Percentiles rank a stretch among this genome's conserved stretches.
Evolutionary conservation across 2,888 invertebrate genomes (phyloP).

Genomic region (Cephus sareptanus): DNA sequence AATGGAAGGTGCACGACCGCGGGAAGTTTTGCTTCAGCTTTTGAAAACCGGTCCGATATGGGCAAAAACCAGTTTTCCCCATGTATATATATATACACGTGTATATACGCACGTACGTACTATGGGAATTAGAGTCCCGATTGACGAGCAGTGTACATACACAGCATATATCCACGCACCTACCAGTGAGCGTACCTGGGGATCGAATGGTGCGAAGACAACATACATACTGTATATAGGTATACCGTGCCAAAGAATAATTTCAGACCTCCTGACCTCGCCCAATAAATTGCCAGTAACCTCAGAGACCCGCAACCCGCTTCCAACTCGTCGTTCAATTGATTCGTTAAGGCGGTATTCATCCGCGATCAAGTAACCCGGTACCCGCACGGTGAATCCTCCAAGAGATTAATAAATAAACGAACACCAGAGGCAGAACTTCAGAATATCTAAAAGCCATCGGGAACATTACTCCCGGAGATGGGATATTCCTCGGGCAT

Average conservation of each 20-base stretch:
- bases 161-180: not conserved
- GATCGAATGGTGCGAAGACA: not conserved
- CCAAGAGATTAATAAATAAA: not conserved
- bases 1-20: not conserved
- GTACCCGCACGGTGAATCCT: not conserved
- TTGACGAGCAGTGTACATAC: not conserved
- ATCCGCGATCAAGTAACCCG: not conserved
- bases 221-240: not conserved
- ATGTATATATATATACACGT: too few species aligned
- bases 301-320: not conserved
- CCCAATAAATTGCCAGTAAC: not conserved
- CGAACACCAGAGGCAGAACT: not conserved
- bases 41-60: not conserved
- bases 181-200: not conserved
- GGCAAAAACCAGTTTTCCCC: not conserved
- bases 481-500: not conserved
- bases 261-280: not conserved
- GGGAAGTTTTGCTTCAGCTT: not conserved
- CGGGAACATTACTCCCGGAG: not conserved
- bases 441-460: not conserved
- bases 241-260: not conserved
- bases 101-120: not conserved
- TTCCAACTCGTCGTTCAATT: not conserved
- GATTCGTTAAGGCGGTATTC: not conserved
- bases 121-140: not conserved